Evolutionary conservation across 2,888 invertebrate species (phyloP).

Genomic region (Apotomis turbidana): DNA sequence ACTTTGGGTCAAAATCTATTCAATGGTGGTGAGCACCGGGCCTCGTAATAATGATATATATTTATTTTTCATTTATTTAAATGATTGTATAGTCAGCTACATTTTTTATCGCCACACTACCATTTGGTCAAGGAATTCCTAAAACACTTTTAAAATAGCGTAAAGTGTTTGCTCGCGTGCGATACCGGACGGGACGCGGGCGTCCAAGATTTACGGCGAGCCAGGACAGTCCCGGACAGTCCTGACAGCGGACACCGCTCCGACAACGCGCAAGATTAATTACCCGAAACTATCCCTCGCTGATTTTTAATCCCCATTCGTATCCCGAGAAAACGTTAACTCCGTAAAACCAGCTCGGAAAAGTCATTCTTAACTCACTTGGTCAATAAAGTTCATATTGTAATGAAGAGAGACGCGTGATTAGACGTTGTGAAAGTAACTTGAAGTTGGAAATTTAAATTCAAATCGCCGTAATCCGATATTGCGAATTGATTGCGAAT

Average conservation of each 20-base stretch:
- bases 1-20: too few relatives aligned
- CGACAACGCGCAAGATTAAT: conserved; percentile 41
- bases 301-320: conserved; percentile 37
- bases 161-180: conserved; percentile 22
- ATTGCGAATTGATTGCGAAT: conserved; percentile 40
- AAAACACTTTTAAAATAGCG: conserved; percentile 27
- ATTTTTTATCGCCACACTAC: too few relatives aligned
- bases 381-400: conserved; percentile 1
- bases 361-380: background rate
- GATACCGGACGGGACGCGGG: conserved; percentile 34
- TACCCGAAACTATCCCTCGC: conserved; percentile 38
- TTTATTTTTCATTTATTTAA: too few relatives aligned
- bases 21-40: too few relatives aligned
- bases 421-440: background rate
- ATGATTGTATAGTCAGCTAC: too few relatives aligned
- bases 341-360: background rate
- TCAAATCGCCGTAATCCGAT: conserved; percentile 35
- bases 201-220: conserved; percentile 44
- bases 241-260: conserved; percentile 45
- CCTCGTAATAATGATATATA: too few relatives aligned
- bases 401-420: background rate
- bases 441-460: conserved; percentile 36
- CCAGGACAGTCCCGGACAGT: conserved; percentile 41
- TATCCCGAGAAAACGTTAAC: conserved; percentile 11
- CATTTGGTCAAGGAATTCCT: conserved; percentile 10